Evolutionary conservation across 2,113 vertebrate species (phyloP), one percentile per base, ranked within the genome.

Genomic region (Pangasianodon gigas): DNA sequence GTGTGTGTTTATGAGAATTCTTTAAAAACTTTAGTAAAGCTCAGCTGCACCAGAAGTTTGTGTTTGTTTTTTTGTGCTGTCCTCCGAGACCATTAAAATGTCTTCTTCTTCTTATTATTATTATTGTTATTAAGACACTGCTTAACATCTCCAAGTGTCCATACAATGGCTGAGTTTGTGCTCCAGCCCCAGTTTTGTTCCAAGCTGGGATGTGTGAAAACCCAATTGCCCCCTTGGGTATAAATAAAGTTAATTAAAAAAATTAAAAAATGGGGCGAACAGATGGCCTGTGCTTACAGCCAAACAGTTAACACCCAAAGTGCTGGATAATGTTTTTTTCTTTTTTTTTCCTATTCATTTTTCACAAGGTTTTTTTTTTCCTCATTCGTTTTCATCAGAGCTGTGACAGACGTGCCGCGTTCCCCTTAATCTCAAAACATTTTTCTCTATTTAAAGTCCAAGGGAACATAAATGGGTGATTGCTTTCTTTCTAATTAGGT

Each of bases 261-360:
- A 77, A 60, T 54, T 74, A n/a, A 4, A 87, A 86, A 90, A 90
- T 87, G 48, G 62, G 85, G 56, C 60, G 87, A 92, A 91, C 91
- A 92, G 91, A 92, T 92, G 91, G 91, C 81, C 62, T 71, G 88
- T 82, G 74, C 90, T 90, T 85, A 85, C 86, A 89, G 87, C 85
- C 71, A 87, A 87, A 71, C 74, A 83, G 80, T 89, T 92, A 89
- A 90, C 86, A 77, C 88, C 81, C 83, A 91, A 89, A 89, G 46
- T 81, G 85, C 46, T 19, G 85, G 60, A 85, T 87, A 87, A 58
- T 58, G 69, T 71, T 74, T 51, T 71, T 46, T 3, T 84, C 13
- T 11, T 58, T 32, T 32, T 67, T 29, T 71, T 48, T 48, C 60
- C 24, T n/a, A 56, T 56, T 54, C 80, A 54, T 56, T 54, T 88